Evolutionary conservation across 92 coral and sea anemone species (phyloP).

Genomic region (Epizoanthus fatuus): DNA sequence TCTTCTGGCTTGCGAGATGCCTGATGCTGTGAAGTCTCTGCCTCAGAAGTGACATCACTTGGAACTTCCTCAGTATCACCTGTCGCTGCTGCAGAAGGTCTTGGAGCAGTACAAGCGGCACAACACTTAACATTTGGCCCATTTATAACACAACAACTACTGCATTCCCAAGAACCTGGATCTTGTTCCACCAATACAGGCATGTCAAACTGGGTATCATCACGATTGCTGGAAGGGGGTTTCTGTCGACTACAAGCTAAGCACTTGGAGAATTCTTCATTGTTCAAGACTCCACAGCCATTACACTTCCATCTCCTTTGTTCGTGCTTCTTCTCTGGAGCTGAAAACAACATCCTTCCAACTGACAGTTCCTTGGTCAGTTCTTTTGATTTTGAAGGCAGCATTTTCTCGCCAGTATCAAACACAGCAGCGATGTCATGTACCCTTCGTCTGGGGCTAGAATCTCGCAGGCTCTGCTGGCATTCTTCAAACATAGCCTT

Average conservation of each 20-base stretch:
- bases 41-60: neutral
- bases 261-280: neutral
- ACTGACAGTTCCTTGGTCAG: neutral
- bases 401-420: constrained; percentile 7
- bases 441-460: neutral
- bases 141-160: constrained; percentile 55
- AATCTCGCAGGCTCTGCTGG: constrained; percentile 49
- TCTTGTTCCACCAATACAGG: constrained; percentile 46
- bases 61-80: neutral
- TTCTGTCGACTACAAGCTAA: neutral
- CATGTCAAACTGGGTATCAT: neutral
- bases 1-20: neutral
- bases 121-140: constrained; percentile 39
- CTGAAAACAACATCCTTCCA: constrained; percentile 14
- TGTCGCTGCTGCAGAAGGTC: constrained; percentile 21
- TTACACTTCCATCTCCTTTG: constrained; percentile 20
- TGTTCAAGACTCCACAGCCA: constrained; percentile 32
- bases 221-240: neutral
- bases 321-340: neutral
- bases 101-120: constrained; percentile 53
- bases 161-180: constrained; percentile 75
- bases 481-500: constrained; percentile 78
- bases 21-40: constrained; percentile 7
- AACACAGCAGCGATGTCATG: constrained; percentile 24
- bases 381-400: constrained; percentile 9